phyloP scores from a whole-genome alignment of 2,797 vertebrate species.

The Hirundo rustica region DNA sequence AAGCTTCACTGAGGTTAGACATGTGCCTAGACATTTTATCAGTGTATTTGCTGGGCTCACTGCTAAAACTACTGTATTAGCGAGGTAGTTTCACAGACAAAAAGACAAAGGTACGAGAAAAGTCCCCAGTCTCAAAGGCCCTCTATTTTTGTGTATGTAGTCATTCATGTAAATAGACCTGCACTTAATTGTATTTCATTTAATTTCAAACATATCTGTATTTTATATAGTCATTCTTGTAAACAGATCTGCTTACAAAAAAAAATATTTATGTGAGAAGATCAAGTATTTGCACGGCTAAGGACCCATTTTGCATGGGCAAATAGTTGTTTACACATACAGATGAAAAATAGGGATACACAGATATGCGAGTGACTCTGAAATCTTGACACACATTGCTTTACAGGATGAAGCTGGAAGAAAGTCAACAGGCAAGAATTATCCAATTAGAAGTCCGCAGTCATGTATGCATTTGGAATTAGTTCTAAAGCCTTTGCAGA shows the following conservation, averaged over 20 bases:
- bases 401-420: constrained; percentile 45
- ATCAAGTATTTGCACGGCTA: constrained; percentile 54
- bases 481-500: constrained; percentile 52
- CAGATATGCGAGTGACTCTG: constrained; percentile 26
- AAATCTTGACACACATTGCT: constrained; percentile 49
- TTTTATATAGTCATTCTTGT: constrained; percentile 2
- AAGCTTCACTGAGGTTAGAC: not conserved
- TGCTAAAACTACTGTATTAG: not conserved
- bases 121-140: not conserved
- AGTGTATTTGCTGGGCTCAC: not conserved
- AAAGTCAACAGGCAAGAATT: constrained; percentile 59
- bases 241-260: constrained; percentile 38
- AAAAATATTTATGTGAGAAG: constrained; percentile 41
- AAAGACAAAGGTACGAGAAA: not conserved
- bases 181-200: constrained; percentile 21
- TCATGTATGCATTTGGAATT: constrained; percentile 59
- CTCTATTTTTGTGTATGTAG: not conserved
- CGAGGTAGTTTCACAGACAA: not conserved
- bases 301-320: constrained; percentile 40
- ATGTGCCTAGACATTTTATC: not conserved
- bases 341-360: constrained; percentile 20
- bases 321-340: constrained; percentile 34
- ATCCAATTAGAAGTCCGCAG: constrained; percentile 44
- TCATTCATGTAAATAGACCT: not conserved
- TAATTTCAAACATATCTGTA: constrained; percentile 34